Base-by-base conservation (phyloP, 2,113 vertebrate genomes). In the Phainopepla nitens region DNA sequence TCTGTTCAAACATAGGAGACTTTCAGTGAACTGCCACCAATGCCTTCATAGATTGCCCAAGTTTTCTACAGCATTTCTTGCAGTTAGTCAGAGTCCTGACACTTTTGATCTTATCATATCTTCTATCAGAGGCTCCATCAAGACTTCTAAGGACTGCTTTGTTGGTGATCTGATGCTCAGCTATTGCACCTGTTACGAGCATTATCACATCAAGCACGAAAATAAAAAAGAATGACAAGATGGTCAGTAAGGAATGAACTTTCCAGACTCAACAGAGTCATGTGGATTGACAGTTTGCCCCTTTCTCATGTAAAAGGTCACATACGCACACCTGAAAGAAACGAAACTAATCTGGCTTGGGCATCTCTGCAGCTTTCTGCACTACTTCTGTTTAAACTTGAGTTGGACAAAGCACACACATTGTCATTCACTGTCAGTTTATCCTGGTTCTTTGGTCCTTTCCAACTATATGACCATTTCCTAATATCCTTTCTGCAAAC, bases 331-430 rank as follows among this genome's bases (percentile, higher is more conserved):
- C 27, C 3, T 71, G 57, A 58, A 70, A 54, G 23, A 10, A 72
- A 9, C 2, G 41, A 45, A 50, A 22, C 6, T 29, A 24, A 14
- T 11, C 53, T 4, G 41, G 18, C 4, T 70, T 70, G 58, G 44
- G 15, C 45, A 36, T 25, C 39, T 89, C 21, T 36, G 49, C 17
- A 80, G 28, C 11, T 50, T 57, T 69, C 35, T 47, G 24, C 13
- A 27, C 27, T 31, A 23, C 2, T 68, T 76, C 31, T 62, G 3
- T 51, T 71, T 69, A 76, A 80, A 49, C 2, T 19, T 23, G 10
- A 28, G 18, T 2, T 56, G 22, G 5, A 51, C 11, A 77, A 58
- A 80, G 18, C 1, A 0, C 35, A 24, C 28, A 18, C 1, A 3
- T 24, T 72, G 28, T 29, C 11, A 71, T 61, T 73, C 70, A 47